Conservation (phyloP, 2,797 vertebrate species). For the Pangasius mekongensis region DNA sequence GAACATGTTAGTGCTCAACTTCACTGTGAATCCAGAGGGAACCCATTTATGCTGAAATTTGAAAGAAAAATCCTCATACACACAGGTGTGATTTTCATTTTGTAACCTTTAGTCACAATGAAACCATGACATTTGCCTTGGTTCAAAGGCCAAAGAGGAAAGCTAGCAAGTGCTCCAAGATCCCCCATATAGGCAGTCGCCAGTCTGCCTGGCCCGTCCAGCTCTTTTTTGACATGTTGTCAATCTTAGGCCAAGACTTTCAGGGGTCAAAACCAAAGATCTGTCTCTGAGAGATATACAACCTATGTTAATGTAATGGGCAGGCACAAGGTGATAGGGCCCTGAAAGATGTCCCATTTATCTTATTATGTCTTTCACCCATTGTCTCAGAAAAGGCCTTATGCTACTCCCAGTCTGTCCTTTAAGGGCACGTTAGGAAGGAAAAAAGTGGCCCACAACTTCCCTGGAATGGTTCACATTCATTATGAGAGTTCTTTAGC, state of each 20-base stretch:
- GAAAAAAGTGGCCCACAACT: slow-evolving; percentile 65
- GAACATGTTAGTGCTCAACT: slow-evolving; percentile 70
- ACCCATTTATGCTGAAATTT: slow-evolving; percentile 67
- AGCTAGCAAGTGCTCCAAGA: slow-evolving; percentile 14
- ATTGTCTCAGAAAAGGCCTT: slow-evolving; percentile 71
- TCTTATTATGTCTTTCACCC: slow-evolving; percentile 66
- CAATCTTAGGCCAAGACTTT: slow-evolving; percentile 58
- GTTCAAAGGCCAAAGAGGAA: slow-evolving; percentile 41
- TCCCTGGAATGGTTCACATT: slow-evolving; percentile 73
- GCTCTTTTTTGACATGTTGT: slow-evolving; percentile 58
- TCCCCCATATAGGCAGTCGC: slow-evolving; percentile 38
- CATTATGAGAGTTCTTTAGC: slow-evolving; percentile 80
- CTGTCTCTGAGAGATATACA: slow-evolving; percentile 62
- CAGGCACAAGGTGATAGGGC: slow-evolving; percentile 60
- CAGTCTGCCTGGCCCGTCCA: slow-evolving; percentile 20
- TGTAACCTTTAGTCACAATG: slow-evolving; percentile 51
- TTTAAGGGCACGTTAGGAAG: slow-evolving; percentile 71
- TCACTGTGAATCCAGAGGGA: slow-evolving; percentile 62
- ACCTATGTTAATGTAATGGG: slow-evolving; percentile 46
- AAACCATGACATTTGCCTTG: slow-evolving; percentile 32
- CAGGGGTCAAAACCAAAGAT: slow-evolving; percentile 55
- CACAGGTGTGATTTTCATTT: slow-evolving; percentile 67
- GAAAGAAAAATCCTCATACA: slow-evolving; percentile 61
- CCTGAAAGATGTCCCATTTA: slow-evolving; percentile 68
- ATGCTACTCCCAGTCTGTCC: slow-evolving; percentile 63